Evolutionary conservation across 2,113 vertebrate genomes (phyloP), one percentile per base, ranked within the genome.

Genomic region (Nothobranchius furzeri): DNA sequence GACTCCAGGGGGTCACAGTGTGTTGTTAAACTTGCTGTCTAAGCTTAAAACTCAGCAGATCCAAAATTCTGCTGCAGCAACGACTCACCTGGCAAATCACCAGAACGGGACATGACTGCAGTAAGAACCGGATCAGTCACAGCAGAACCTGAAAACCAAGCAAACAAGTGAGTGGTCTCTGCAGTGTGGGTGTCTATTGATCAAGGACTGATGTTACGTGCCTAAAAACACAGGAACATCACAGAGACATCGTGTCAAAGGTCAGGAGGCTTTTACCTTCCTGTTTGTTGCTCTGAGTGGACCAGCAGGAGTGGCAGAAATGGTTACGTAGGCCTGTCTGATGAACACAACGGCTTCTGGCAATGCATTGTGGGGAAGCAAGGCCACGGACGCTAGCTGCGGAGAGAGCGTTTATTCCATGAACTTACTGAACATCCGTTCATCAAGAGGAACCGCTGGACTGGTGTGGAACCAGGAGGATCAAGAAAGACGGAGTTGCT

Each of bases 321-420:
- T 5, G 17, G 83, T 69, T 85, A 85, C 50, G 50, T 36, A 6
- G 66, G 64, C 3, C 30, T 46, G 20, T 62, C 20, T 13, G 58
- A 75, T 49, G 61, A 35, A 70, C n/a, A 45, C 25, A 46, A 43
- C 70, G 15, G 17, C 64, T 51, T 83, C 55, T 76, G 60, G 79
- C 47, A 84, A 66, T 81, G 82, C 92, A 93, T 92, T 81, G 68
- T 88, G 85, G 78, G 74, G 40, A 55, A 71, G 72, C 25, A 45
- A 59, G 61, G 66, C 48, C 67, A 50, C 17, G 25, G 45, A 49
- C 52, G 60, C 46, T 1, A 77, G 57, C 91, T 89, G 30, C 9
- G 35, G 63, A 81, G 60, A 68, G 43, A 15, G 36, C 6, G 0
- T 54, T 45, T 20, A 60, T 30, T 30, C 30, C 30, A 30, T 24